Percentiles rank a stretch among this genome's conserved stretches.
These are phyloP conservation scores for Sparidentex hasta DNA, from an alignment of 2,797 vertebrate species.

Conservation along the genomic window DNA sequence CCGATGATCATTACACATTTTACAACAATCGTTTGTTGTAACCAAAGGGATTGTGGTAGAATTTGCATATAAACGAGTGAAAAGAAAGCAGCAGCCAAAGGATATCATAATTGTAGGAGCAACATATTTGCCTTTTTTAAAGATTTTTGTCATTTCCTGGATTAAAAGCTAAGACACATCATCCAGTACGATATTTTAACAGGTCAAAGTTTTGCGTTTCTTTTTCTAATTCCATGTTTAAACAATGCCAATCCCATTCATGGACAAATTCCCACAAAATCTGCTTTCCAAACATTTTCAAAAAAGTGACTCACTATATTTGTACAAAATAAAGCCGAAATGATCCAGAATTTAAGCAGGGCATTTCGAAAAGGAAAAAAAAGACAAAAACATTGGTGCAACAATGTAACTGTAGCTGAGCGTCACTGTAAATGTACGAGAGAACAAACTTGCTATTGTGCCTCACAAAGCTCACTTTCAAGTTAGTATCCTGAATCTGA, in stretches of 20 bases:
- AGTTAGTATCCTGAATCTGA: constrained; percentile 40
- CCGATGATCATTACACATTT: constrained; percentile 14
- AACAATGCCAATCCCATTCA: constrained; percentile 37
- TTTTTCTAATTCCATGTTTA: neutral
- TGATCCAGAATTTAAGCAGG: neutral
- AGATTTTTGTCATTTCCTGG: neutral
- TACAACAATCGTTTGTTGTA: constrained; percentile 11
- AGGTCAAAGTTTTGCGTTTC: neutral
- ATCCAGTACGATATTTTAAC: neutral
- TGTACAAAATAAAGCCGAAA: neutral
- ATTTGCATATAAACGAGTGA: constrained; percentile 38
- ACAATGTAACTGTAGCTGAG: constrained; percentile 11
- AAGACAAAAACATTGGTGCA: neutral
- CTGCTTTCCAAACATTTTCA: constrained; percentile 1
- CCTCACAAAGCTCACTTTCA: constrained; percentile 65
- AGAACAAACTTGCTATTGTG: constrained; percentile 67
- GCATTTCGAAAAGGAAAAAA: neutral
- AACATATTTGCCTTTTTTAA: neutral
- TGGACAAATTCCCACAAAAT: constrained; percentile 25
- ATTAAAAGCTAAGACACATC: neutral
- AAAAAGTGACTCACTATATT: neutral
- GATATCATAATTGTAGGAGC: neutral
- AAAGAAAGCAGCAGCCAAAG: constrained; percentile 3
- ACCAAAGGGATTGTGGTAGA: constrained; percentile 13
- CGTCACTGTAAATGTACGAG: constrained; percentile 18